Evolutionary conservation across 2,797 vertebrate genomes (phyloP).

Genomic region (Neosilurus hyrtlii): DNA sequence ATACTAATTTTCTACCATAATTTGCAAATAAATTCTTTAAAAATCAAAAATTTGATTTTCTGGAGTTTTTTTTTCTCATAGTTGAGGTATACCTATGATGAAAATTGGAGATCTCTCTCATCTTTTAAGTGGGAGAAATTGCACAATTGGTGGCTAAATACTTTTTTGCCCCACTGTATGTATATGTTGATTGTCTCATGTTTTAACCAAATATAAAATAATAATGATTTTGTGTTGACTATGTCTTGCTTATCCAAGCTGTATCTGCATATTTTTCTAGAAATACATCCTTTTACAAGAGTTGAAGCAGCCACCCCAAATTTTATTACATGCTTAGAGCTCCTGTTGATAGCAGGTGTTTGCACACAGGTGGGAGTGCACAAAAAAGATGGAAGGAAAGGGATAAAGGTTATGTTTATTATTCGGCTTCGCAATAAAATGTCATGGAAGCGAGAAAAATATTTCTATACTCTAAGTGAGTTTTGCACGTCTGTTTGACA

Average conservation of each 20-base stretch:
- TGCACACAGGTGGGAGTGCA: not conserved
- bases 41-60: too few species aligned
- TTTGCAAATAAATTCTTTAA: too few species aligned
- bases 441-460: slow-evolving; percentile 34
- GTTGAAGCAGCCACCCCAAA: not conserved
- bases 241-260: too few species aligned
- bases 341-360: slow-evolving; percentile 2
- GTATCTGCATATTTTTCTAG: not conserved
- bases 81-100: too few species aligned
- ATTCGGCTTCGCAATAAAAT: slow-evolving; percentile 24
- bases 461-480: slow-evolving; percentile 30
- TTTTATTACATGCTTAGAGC: not conserved
- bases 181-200: not conserved
- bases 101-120: too few species aligned
- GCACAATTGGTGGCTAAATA: too few species aligned
- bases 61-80: too few species aligned
- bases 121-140: too few species aligned
- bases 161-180: too few species aligned
- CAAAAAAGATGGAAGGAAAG: not conserved
- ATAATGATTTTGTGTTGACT: not conserved
- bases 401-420: slow-evolving; percentile 1
- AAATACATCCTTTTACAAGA: not conserved
- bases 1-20: too few species aligned
- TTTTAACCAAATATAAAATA: not conserved
- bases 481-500: slow-evolving; percentile 64